phyloP scores from a whole-genome alignment of 1,140 invertebrate genomes.

The Phocides pigmalion region DNA sequence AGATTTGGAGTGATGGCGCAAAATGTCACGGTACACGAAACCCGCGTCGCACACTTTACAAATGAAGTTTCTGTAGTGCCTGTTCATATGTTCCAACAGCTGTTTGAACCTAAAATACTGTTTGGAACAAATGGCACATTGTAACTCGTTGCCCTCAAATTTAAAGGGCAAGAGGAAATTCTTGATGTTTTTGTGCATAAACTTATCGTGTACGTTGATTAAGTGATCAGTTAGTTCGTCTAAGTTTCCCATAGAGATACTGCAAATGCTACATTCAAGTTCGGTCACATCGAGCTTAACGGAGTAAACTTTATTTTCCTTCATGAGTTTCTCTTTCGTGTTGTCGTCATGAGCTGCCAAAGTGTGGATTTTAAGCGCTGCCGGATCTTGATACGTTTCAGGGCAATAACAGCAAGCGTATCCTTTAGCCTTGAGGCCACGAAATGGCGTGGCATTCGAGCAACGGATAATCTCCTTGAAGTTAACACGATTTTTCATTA shows the following conservation, averaged over 20 bases:
- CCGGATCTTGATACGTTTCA: conserved; percentile 36
- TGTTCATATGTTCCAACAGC: conserved; percentile 73
- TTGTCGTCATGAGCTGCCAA: conserved; percentile 28
- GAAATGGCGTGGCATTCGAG: conserved; percentile 35
- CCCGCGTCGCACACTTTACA: conserved; percentile 86
- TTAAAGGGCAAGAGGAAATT: not conserved
- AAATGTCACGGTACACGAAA: conserved; percentile 66
- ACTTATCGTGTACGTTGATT: not conserved
- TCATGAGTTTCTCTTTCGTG: conserved; percentile 17
- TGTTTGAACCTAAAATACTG: conserved; percentile 60
- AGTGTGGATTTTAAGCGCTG: conserved; percentile 48
- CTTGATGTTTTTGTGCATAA: conserved; percentile 2
- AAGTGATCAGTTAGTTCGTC: conserved; percentile 1
- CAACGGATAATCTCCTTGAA: conserved; percentile 29
- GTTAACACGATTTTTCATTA: conserved; percentile 31
- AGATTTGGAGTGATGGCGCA: conserved; percentile 23
- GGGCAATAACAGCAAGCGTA: conserved; percentile 45
- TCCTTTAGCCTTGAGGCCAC: conserved; percentile 30
- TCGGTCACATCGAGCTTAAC: conserved; percentile 51
- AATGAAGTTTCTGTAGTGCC: conserved; percentile 39
- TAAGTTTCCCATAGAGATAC: not conserved
- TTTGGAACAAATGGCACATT: conserved; percentile 1
- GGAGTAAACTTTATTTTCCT: conserved; percentile 34
- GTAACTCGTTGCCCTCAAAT: not conserved
- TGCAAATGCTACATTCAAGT: conserved; percentile 43